phyloP scores from a whole-genome alignment of 2,797 vertebrate species.

The Chanos chanos region DNA sequence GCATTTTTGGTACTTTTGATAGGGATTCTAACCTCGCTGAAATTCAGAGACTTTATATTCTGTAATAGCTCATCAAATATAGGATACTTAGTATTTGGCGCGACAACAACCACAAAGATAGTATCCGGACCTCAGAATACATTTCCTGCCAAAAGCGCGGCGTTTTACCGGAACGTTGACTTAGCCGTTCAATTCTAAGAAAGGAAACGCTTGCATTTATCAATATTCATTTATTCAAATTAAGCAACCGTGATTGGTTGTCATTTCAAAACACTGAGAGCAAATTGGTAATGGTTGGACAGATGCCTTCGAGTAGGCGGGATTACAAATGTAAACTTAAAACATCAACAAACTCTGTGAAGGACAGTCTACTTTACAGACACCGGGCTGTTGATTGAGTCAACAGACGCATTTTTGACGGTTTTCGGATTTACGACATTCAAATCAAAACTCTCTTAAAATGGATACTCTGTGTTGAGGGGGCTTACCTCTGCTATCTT shows the following conservation, averaged over 20 bases:
- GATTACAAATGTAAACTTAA: conserved; percentile 37
- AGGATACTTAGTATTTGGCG: no score
- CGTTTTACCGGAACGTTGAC: conserved; percentile 6
- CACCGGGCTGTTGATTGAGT: no score
- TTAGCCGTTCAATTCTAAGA: conserved; percentile 27
- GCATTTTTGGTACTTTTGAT: no score
- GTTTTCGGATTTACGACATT: neutral
- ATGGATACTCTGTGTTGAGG: conserved; percentile 28
- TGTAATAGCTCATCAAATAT: no score
- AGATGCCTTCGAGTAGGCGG: conserved; percentile 33
- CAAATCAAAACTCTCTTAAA: neutral
- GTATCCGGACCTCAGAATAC: no score
- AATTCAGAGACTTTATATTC: no score
- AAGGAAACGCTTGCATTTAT: conserved; percentile 9
- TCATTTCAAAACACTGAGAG: conserved; percentile 55
- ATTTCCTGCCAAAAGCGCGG: neutral
- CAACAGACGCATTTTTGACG: no score
- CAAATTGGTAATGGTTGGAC: conserved; percentile 42
- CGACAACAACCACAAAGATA: neutral
- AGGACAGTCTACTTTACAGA: neutral
- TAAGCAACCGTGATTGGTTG: conserved; percentile 44
- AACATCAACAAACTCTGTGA: conserved; percentile 41
- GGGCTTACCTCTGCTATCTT: no score
- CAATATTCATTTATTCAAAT: conserved; percentile 29
- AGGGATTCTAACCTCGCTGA: no score